These are phyloP conservation scores for Plectus sambesii DNA, from an alignment of 1,140 invertebrate species.

Conservation along the genomic window DNA sequence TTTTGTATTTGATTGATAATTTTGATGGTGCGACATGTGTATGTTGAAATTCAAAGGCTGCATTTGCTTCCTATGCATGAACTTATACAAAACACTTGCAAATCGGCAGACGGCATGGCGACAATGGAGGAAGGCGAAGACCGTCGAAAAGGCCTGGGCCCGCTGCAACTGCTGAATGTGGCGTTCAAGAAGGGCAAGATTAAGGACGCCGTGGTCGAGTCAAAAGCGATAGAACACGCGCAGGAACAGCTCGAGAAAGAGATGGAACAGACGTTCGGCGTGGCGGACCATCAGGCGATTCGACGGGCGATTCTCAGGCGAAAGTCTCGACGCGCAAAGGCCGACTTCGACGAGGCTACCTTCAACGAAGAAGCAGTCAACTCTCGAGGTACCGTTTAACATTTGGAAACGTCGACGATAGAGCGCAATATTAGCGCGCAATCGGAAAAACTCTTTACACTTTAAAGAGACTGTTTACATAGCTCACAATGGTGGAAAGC, in stretches of 20 bases:
- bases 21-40: too few relatives aligned
- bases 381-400: too few relatives aligned
- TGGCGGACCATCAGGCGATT: slow-evolving; percentile 25
- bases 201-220: slow-evolving; percentile 30
- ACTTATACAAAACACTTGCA: slow-evolving; percentile 30
- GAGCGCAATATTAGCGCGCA: too few relatives aligned
- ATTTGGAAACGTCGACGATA: slow-evolving; percentile 1
- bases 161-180: slow-evolving; percentile 62
- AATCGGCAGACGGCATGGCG: slow-evolving; percentile 62
- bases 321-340: slow-evolving; percentile 24
- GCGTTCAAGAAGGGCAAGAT: slow-evolving; percentile 63
- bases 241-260: slow-evolving; percentile 24
- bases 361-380: slow-evolving; percentile 26
- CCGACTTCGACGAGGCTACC: slow-evolving; percentile 27
- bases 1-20: too few relatives aligned
- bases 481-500: too few relatives aligned
- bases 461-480: too few relatives aligned
- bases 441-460: too few relatives aligned
- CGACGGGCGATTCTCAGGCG: slow-evolving; percentile 23
- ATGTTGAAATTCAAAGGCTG: too few relatives aligned
- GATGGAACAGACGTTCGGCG: slow-evolving; percentile 23
- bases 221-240: slow-evolving; percentile 26
- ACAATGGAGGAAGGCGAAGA: slow-evolving; percentile 32
- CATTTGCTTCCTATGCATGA: slow-evolving; percentile 11
- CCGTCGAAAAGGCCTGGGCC: slow-evolving; percentile 42